These are phyloP conservation scores for Trichechus manatus DNA, from an alignment of 2,113 vertebrate genomes.

Conservation along the genomic window DNA sequence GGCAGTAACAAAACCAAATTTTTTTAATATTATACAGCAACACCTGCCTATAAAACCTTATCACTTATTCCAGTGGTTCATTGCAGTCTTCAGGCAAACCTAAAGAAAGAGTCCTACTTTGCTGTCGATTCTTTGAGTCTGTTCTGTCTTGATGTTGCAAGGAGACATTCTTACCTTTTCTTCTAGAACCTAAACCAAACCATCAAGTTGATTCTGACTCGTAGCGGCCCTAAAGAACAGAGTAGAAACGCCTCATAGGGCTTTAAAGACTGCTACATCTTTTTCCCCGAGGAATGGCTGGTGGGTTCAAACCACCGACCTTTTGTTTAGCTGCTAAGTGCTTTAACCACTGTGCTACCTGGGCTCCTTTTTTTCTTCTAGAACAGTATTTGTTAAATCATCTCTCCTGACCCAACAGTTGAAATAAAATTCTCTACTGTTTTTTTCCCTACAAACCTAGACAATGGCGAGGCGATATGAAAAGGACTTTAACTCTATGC, in stretches of 20 bases:
- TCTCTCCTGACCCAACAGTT: neutral
- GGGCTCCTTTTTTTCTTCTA: neutral
- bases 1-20: neutral
- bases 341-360: too few species aligned
- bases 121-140: neutral
- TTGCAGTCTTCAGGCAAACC: neutral
- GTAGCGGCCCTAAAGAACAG: too few species aligned
- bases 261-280: too few species aligned
- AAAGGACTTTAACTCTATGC: neutral
- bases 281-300: too few species aligned
- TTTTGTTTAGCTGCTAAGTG: too few species aligned
- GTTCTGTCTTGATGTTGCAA: neutral
- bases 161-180: neutral
- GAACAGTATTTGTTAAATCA: neutral
- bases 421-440: neutral
- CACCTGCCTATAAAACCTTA: fast-evolving
- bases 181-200: neutral
- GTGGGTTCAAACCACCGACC: too few species aligned
- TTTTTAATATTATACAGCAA: fast-evolving
- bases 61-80: fast-evolving
- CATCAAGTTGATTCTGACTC: too few species aligned
- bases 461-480: neutral
- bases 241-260: too few species aligned
- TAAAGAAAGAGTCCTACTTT: neutral
- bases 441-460: neutral